A percentile compares a stretch with the other conserved stretches of the same genome.
phyloP scores from a whole-genome alignment of 2,888 invertebrate genomes.

The Eretmocerus hayati region DNA sequence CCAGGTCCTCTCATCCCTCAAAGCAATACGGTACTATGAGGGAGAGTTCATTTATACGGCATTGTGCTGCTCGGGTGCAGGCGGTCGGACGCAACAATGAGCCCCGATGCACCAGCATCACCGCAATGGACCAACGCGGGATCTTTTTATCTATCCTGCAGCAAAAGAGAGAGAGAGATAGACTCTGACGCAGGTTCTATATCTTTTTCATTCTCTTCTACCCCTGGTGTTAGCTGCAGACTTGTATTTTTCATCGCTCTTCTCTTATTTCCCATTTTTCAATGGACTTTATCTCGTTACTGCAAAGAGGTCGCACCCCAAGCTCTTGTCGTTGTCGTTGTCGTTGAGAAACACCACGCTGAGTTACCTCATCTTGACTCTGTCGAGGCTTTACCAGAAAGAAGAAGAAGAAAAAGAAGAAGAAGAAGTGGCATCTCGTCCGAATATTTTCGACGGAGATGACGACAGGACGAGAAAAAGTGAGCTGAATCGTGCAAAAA shows the following conservation, averaged over 20 bases:
- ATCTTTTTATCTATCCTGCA: not conserved
- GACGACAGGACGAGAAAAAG: too few relatives aligned
- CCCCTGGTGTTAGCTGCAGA: too few relatives aligned
- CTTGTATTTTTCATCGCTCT: too few relatives aligned
- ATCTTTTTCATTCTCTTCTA: too few relatives aligned
- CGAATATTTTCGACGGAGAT: not conserved
- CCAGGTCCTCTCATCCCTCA: too few relatives aligned
- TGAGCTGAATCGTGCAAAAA: constrained; percentile 1
- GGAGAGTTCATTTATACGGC: not conserved
- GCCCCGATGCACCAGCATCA: not conserved
- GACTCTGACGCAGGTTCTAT: not conserved
- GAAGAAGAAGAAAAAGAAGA: too few relatives aligned
- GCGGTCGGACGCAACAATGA: constrained; percentile 1
- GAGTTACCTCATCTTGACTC: too few relatives aligned
- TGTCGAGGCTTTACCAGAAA: too few relatives aligned
- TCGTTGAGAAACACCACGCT: too few relatives aligned
- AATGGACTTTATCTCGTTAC: constrained; percentile 6
- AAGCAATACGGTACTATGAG: too few relatives aligned
- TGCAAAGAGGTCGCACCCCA: not conserved
- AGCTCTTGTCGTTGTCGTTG: too few relatives aligned
- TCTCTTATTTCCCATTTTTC: not conserved
- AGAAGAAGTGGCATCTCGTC: too few relatives aligned
- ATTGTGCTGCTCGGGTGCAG: not conserved
- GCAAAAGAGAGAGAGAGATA: not conserved
- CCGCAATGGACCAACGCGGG: not conserved